Conservation (phyloP, 2,888 invertebrate genomes). For the Busseola fusca region DNA sequence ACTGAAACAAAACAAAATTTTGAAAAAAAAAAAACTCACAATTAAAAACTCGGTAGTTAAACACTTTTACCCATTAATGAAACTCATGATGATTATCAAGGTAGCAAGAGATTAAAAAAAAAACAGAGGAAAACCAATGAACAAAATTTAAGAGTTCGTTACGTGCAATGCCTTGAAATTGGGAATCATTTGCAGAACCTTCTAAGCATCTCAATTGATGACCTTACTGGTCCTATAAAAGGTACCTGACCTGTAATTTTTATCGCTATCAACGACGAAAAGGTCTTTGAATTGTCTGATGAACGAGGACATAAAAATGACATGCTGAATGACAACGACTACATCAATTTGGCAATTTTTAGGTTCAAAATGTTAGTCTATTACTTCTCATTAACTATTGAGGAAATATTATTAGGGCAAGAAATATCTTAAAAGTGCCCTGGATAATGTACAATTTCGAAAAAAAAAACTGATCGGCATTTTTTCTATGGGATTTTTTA, state of each 20-base stretch:
- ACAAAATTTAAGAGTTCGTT: not conserved
- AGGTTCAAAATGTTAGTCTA: too few species aligned
- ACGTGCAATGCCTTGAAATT: constrained; percentile 22
- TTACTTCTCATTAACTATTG: too few species aligned
- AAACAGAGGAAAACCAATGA: constrained; percentile 23
- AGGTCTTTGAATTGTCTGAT: not conserved
- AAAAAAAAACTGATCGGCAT: not conserved
- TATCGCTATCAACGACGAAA: constrained; percentile 1
- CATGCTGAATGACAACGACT: too few species aligned
- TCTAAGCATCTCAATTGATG: constrained; percentile 2
- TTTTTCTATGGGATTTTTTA: not conserved
- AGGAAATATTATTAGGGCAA: too few species aligned
- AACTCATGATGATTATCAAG: not conserved
- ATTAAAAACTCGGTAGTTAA: not conserved
- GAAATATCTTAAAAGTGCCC: not conserved
- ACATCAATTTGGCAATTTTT: too few species aligned
- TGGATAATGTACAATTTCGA: not conserved
- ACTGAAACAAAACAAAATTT: constrained; percentile 1
- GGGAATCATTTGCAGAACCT: constrained; percentile 18
- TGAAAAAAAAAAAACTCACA: not conserved
- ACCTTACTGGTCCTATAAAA: constrained; percentile 15
- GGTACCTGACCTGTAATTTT: constrained; percentile 35
- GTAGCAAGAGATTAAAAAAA: not conserved
- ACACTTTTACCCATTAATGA: not conserved
- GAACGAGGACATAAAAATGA: not conserved